Evolutionary conservation across 2,888 invertebrate species (phyloP), one percentile per base, ranked within the genome.

Genomic region (Pemphredon lugubris): DNA sequence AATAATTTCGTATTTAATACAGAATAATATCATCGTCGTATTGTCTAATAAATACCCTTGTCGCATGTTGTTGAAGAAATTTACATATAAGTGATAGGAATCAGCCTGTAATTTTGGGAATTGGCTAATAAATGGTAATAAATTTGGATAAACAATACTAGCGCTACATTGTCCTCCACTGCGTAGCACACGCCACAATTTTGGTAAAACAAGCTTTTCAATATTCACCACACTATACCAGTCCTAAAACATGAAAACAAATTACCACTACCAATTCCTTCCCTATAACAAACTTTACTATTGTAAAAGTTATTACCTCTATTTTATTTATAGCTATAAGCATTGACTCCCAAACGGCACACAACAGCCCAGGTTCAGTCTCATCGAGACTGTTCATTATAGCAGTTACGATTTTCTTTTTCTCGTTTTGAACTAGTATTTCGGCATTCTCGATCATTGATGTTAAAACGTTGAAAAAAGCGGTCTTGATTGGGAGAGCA

Each of bases 141-240:
- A 88, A 88, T 94, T 93, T 16, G 95, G 95, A 67, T 93, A 94
- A 78, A 97, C 92, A 5, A 93, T 91, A 54, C 91, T 90, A 6
- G 96, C 96, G 89, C 94, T 95, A 21, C 95, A 95, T 90, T 94
- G 93, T 0, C 95, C 96, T 51, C 95, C 96, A 83, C 92, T 92
- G 73, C 92, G 92, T 40, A 96, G 86, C 39, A 95, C 90, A 48
- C 91, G 90, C 88, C 92, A 93, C n/a, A 96, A 86, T 89, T 95
- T 94, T 0, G 95, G 94, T 65, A 94, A 88, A 32, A 97, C 92
- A 1, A 94, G 91, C 86, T 96, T 96, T 71, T 94, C 94, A 50
- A 95, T 91, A 84, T 94, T 95, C 2, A 96, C 91, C 82, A 93
- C 91, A 39, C 90, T 90, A 91, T 93, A 93, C 92, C 95, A 95